A percentile compares a stretch with the other conserved stretches of the same genome.
These are phyloP conservation scores for Mesocentrotus franciscanus DNA, from an alignment of 53 echinoderm and acorn worm species.

Conservation along the genomic window DNA sequence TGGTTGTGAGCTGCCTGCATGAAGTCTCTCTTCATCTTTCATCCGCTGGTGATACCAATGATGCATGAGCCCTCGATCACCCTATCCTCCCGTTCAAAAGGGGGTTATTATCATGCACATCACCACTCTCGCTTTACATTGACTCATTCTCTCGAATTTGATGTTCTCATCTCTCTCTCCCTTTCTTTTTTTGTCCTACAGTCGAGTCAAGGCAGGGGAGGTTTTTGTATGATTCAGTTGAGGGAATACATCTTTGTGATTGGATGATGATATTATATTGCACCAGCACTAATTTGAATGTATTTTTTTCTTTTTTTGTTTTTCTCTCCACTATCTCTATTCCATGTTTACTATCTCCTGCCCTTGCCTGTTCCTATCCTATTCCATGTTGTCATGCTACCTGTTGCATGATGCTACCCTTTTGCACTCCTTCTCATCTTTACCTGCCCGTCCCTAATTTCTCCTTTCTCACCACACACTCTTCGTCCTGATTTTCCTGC, in stretches of 20 bases:
- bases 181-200: conserved; percentile 19
- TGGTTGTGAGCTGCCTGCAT: conserved; percentile 23
- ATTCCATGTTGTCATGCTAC: conserved; percentile 2
- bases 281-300: conserved; percentile 67
- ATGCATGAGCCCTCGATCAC: conserved; percentile 51
- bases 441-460: neutral
- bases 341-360: conserved; percentile 6
- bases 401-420: conserved; percentile 5
- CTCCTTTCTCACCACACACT: neutral
- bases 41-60: conserved; percentile 35
- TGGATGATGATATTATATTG: neutral
- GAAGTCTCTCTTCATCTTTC: conserved; percentile 43
- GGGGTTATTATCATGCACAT: conserved; percentile 53
- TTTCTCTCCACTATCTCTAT: conserved; percentile 57
- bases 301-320: conserved; percentile 64
- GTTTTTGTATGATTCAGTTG: neutral
- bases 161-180: conserved; percentile 26
- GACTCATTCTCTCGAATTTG: conserved; percentile 13
- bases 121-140: conserved; percentile 29
- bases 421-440: neutral
- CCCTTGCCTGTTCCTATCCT: neutral
- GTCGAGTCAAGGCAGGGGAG: conserved; percentile 42
- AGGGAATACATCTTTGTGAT: conserved; percentile 12
- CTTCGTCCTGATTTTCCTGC: neutral
- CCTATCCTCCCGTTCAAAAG: conserved; percentile 20